Evolutionary conservation across 2,113 vertebrate species (phyloP).

Genomic region (Grammomys dolichurus): DNA sequence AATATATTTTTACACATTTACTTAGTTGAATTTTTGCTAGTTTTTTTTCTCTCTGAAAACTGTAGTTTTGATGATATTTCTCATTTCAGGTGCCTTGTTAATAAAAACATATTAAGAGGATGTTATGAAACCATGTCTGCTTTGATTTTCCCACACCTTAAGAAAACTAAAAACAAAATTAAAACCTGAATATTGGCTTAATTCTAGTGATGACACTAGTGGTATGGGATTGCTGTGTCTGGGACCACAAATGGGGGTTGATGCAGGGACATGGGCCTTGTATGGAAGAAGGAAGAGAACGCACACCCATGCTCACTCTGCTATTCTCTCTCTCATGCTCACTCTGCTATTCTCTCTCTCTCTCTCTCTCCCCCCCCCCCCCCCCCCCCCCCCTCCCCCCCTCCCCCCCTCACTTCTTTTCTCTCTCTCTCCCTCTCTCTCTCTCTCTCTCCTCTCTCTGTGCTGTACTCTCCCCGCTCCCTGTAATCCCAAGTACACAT

Average conservation of each 20-base stretch:
- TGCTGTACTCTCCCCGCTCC: neutral
- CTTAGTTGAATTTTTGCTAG: constrained; percentile 67
- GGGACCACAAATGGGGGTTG: constrained; percentile 3
- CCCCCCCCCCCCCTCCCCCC: fast-evolving
- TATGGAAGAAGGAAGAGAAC: neutral
- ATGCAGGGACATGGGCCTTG: neutral
- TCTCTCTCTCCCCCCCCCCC: no score
- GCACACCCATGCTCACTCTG: neutral
- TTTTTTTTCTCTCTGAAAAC: constrained; percentile 30
- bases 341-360: no score
- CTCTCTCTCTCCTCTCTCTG: no score
- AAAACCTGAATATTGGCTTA: constrained; percentile 18
- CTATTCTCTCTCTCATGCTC: no score
- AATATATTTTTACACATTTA: constrained; percentile 51
- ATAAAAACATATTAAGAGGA: constrained; percentile 55
- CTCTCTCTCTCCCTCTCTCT: no score
- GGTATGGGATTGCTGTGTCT: constrained; percentile 18
- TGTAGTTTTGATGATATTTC: constrained; percentile 49
- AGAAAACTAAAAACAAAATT: constrained; percentile 26
- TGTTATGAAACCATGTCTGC: constrained; percentile 35
- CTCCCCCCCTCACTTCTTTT: fast-evolving
- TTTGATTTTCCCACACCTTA: constrained; percentile 42
- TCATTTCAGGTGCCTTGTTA: constrained; percentile 62
- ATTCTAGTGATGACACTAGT: neutral
- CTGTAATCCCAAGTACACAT: neutral